A percentile compares a stretch with the other conserved stretches of the same genome.
phyloP scores from a whole-genome alignment of 2,797 vertebrate species.

The Silurus aristotelis region DNA sequence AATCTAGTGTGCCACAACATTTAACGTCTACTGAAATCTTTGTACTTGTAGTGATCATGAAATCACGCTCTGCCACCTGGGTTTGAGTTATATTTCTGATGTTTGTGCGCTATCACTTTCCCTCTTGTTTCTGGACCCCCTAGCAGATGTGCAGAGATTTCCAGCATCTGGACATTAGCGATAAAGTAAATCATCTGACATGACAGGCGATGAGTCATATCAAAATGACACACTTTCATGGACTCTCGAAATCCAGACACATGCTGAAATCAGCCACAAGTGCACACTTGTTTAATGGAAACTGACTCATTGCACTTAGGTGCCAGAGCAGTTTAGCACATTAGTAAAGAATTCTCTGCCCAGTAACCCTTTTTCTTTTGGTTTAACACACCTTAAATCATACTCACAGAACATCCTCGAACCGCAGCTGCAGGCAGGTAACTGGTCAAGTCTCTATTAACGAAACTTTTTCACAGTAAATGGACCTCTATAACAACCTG shows the following conservation, averaged over 20 bases:
- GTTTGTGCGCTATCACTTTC: neutral
- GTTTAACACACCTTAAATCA: neutral
- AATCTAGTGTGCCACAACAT: neutral
- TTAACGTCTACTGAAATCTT: neutral
- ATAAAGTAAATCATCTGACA: neutral
- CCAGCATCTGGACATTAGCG: neutral
- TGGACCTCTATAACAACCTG: neutral
- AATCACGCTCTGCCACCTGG: neutral
- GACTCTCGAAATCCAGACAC: slow-evolving; percentile 16
- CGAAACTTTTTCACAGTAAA: neutral
- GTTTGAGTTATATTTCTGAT: neutral
- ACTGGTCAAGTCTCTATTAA: neutral
- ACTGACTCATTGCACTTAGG: slow-evolving; percentile 27
- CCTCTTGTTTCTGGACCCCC: neutral
- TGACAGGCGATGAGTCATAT: neutral
- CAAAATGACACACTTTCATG: neutral
- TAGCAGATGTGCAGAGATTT: neutral
- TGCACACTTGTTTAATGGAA: slow-evolving; percentile 24
- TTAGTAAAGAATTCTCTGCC: slow-evolving; percentile 38
- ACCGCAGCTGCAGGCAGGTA: neutral
- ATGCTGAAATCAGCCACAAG: slow-evolving; percentile 1
- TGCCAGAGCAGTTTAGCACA: slow-evolving; percentile 29
- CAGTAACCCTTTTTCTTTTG: slow-evolving; percentile 5
- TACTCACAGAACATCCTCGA: neutral
- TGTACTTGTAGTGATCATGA: no score